Evolutionary conservation across 2,797 vertebrate species (phyloP), one percentile per base, ranked within the genome.

Genomic region (Molossus molossus): DNA sequence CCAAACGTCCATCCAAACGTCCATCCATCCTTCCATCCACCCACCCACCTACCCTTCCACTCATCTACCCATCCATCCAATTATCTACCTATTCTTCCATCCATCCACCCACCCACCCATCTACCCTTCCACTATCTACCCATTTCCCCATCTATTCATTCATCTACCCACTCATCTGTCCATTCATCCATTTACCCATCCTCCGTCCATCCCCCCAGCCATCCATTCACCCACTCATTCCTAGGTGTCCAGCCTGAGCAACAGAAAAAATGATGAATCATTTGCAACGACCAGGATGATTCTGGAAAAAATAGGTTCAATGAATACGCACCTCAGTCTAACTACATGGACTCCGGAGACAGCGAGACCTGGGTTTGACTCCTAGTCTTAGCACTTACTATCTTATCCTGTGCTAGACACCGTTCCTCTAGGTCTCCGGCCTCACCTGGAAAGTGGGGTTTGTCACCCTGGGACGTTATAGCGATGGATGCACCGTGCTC

Each of bases 21-120:
- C 2, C 25, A 45, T 4, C 9, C 21, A 70, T 2, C 6, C 20
- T 23, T 0, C 9, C 58, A 33, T 4, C 7, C 58, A 62, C 20
- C 20, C 55, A n/a, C 10, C 64, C 5, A 27, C 0, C 20, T 10
- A 27, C 23, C 17, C 9, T 3, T 33, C 9, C 5, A 29, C 0
- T 13, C 4, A 17, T 0, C 11, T 4, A 15, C 0, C 6, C 48
- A 37, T 0, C 3, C 3, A 87, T 1, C 58, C 3, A 75, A 0
- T 1, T 12, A 60, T 0, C 12, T 9, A 60, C 21, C 12, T 21
- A 65, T 13, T 17, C 40, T 33, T 1, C 11, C 21, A 6, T 0
- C 45, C 64, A 18, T 2, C 15, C 3, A 8, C 0, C 27, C 25
- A 18, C 15, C 29, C 1, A 37, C 1, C 18, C 29, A 67, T 23